Base-by-base conservation (phyloP, 1,140 invertebrate species). In the Trinorchestia longiramus region DNA sequence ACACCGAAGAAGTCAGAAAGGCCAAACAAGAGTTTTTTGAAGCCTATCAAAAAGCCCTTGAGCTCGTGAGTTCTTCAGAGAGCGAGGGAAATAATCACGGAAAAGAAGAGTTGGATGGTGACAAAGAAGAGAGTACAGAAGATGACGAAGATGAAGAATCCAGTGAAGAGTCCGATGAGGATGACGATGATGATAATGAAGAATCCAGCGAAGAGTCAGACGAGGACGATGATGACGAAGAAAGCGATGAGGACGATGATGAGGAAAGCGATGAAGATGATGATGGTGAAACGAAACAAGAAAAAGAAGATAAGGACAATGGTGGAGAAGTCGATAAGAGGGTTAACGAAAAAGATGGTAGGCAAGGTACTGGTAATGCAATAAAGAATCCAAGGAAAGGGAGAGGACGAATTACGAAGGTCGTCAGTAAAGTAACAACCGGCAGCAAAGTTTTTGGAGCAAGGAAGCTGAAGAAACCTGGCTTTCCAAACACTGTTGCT, bases 1-100 rank as follows among this genome's bases (percentile, higher is more conserved):
- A 96, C 90, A 96, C 95, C 45, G 95, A 96, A 36, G 95, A 96
- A 45, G 95, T 96, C 28, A 88, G 43, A 44, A 88, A 90, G 87
- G 95, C 95, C n/a, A 96, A 96, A 28, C 42, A 96, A 44, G 95
- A 96, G 45, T 96, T 96, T 41, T 96, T 96, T 45, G 77, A 96
- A 42, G 95, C 95, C 11, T 96, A 96, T 42, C 42, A 96, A 41
- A 96, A 91, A 44, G 95, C 95, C n/a, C 95, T 96, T 15, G 95
- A 88, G 36, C 87, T 90, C n/a, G 95, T 88, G 43, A 45, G 43
- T 43, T 96, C 87, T 28, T 47, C 43, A 91, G 95, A 90, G 45
- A 88, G 42, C 6, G 87, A 96, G 45, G 87, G 90, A 11, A 53
- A 91, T 42, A 53, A 96, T 45, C 87, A 96, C 43, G 95, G 87